A percentile compares a stretch with the other conserved stretches of the same genome.
phyloP scores from a whole-genome alignment of 2,888 invertebrate genomes.

The Adela reaumurella region DNA sequence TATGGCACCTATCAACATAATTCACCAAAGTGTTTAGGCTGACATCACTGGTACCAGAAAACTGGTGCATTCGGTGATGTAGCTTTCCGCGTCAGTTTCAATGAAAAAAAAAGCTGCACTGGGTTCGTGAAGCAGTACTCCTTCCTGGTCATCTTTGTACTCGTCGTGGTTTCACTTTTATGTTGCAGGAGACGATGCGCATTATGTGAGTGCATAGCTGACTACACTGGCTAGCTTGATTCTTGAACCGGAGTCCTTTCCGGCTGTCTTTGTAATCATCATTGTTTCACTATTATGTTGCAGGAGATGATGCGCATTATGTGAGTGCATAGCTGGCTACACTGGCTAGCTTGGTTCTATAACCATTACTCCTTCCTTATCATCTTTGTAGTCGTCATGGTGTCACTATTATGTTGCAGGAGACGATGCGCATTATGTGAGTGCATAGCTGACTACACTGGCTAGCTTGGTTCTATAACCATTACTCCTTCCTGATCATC shows the following conservation, averaged over 20 bases:
- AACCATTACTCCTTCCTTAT: too few species aligned
- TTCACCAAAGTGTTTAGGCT: too few species aligned
- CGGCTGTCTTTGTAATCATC: slow-evolving; percentile 61
- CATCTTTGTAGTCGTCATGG: not conserved
- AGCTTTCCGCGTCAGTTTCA: too few species aligned
- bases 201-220: slow-evolving; percentile 85
- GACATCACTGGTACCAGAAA: too few species aligned
- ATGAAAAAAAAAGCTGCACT: too few species aligned
- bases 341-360: too few species aligned
- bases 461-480: slow-evolving; percentile 83
- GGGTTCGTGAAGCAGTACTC: too few species aligned
- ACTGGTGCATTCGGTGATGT: too few species aligned
- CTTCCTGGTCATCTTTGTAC: too few species aligned
- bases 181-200: slow-evolving; percentile 80
- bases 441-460: slow-evolving; percentile 81
- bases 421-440: slow-evolving; percentile 92
- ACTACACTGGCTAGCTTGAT: slow-evolving; percentile 87
- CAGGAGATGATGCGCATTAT: too few species aligned
- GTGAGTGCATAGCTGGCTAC: too few species aligned
- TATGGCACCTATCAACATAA: too few species aligned
- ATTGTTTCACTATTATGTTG: slow-evolving; percentile 61
- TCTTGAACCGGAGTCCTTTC: slow-evolving; percentile 70
- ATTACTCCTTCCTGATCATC: slow-evolving; percentile 64
- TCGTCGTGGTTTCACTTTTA: slow-evolving; percentile 7
- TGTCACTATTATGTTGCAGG: slow-evolving; percentile 48